Percentiles rank a stretch among this genome's conserved stretches.
These are phyloP conservation scores for Cololabis saira DNA, from an alignment of 2,113 vertebrate species.

Conservation along the genomic window DNA sequence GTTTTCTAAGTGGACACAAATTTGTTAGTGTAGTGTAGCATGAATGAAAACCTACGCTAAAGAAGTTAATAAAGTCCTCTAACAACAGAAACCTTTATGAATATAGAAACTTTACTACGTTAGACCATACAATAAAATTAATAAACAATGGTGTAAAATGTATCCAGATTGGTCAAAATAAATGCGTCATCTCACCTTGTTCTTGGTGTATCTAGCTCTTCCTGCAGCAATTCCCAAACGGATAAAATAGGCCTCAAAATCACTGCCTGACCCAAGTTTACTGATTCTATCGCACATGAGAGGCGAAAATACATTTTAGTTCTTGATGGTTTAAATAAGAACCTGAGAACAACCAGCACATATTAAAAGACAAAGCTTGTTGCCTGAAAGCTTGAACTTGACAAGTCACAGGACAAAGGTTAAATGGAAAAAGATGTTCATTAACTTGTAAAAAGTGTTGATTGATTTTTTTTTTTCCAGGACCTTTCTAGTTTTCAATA, in stretches of 20 bases:
- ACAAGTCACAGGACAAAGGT: too few relatives aligned
- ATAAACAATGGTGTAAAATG: not conserved
- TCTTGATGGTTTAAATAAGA: not conserved
- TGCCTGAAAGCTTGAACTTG: not conserved
- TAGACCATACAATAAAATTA: not conserved
- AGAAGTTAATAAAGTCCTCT: too few relatives aligned
- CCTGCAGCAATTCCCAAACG: slow-evolving; percentile 92
- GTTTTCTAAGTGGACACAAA: slow-evolving; percentile 83
- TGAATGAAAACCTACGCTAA: too few relatives aligned
- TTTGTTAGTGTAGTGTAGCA: too few relatives aligned
- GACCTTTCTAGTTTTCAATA: too few relatives aligned
- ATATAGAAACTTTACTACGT: not conserved
- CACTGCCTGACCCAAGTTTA: slow-evolving; percentile 96
- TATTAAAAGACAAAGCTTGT: not conserved
- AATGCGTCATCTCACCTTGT: slow-evolving; percentile 74
- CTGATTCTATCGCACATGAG: slow-evolving; percentile 84
- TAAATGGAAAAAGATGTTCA: too few relatives aligned
- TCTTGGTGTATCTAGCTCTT: slow-evolving; percentile 94
- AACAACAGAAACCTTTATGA: too few relatives aligned
- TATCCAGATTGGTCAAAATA: too few relatives aligned
- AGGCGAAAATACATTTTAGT: not conserved
- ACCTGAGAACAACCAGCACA: not conserved
- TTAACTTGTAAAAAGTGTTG: too few relatives aligned
- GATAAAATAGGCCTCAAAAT: slow-evolving; percentile 97
- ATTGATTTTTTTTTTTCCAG: too few relatives aligned